Base-by-base conservation (phyloP, 2,113 vertebrate genomes). In the Chlamydotis undulata region DNA sequence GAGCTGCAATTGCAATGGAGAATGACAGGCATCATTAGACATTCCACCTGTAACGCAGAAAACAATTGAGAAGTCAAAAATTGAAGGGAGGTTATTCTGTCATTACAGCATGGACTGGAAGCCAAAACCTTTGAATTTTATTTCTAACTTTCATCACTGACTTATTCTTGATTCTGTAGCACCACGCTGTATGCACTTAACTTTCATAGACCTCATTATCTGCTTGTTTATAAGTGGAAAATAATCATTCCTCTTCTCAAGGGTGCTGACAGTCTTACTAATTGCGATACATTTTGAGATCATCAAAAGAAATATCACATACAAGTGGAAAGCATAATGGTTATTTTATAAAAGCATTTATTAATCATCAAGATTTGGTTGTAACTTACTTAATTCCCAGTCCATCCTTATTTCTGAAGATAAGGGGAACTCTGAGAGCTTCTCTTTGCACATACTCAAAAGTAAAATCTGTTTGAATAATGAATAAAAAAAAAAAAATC, bases 381-480 rank as follows among this genome's bases (percentile, higher is more conserved):
- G 91, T 70, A 85, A 97, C 98, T 99, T 98, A 99, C 99, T 99
- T 99, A 98, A 99, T 99, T 96, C 99, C 99, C 47, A 99, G 98
- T 96, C 99, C 99, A 95, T 99, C 98, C 97, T 99, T 99, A 96
- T 98, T 98, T 97, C 98, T 98, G 97, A 99, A 99, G 95, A 99
- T 97, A 69, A 99, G 98, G 31, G 99, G 99, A 60, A 98, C 97
- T 96, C 98, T 97, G 76, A 99, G 98, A 65, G 98, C 99, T 97
- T 99, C 99, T 97, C 98, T 99, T 96, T 99, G 99, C 94, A 99
- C 99, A 53, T 99, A 99, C 84, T 99, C 99, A 97, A 99, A 99
- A 65, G 99, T 99, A 96, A 99, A 99, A 97, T 99, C 99, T 99
- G 98, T 90, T 96, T 89, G 95, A 96, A 96, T 69, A 96, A 79